Conservation (phyloP, 1,140 invertebrate genomes). For the Diachasmimorpha longicaudata region DNA sequence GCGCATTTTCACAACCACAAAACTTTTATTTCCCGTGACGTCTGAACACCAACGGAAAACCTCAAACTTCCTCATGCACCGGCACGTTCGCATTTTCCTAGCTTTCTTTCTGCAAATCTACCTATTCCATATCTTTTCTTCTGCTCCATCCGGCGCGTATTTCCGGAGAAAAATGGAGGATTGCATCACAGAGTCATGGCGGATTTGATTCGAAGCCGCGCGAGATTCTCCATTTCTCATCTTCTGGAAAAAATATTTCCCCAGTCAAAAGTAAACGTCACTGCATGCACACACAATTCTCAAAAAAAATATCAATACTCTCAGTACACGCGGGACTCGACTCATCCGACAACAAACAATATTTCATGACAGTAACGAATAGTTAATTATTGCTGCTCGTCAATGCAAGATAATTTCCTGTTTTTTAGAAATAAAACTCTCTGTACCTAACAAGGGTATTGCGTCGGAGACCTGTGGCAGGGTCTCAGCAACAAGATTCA, state of each 20-base stretch:
- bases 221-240: not conserved
- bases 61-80: not conserved
- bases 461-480: conserved; percentile 94
- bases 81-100: not conserved
- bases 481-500: conserved; percentile 94
- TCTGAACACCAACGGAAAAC: not conserved
- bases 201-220: not conserved
- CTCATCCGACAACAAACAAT: not conserved
- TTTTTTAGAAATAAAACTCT: conserved; percentile 37
- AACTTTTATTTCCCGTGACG: not conserved
- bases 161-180: not conserved
- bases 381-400: not conserved
- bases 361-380: not conserved
- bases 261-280: not conserved
- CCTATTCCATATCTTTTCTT: not conserved
- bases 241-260: not conserved
- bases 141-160: not conserved
- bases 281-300: not conserved
- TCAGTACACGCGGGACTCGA: not conserved
- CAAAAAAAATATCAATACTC: not conserved
- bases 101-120: not conserved
- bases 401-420: not conserved
- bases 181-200: not conserved
- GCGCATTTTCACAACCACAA: not conserved
- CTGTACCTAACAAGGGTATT: conserved; percentile 91